Base-by-base conservation (phyloP, 1,140 invertebrate genomes). In the Drosophila littoralis region DNA sequence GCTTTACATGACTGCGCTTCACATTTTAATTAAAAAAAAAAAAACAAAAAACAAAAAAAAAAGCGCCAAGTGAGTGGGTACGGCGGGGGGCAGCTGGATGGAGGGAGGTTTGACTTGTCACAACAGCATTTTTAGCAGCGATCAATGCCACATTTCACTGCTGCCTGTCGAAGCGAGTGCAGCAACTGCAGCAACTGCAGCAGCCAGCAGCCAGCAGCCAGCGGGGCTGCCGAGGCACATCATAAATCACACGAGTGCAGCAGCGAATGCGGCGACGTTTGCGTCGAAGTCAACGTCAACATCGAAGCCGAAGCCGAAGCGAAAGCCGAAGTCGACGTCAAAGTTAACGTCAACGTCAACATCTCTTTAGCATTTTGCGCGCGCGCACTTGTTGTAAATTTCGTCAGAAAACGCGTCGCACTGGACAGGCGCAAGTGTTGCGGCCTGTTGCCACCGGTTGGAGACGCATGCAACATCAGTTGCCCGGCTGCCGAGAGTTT, bases 301-400 rank as follows among this genome's bases (percentile, higher is more conserved):
- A 33, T 13, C 32, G 50, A 40, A 40, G 57, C 68, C 36, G 43
- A 43, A 51, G 78, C 63, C 57, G 57, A 73, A 1, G 40, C n/a
- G 32, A 40, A 40, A 40, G 57, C 68, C 36, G 43, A 45, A 58
- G 78, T 67, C 57, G 51, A 73, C 63, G 69, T 68, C 58, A 74
- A 42, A 63, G 78, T 73, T 46, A 68, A 55, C 73, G 79, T 66
- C 74, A 50, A 66, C 68, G 79, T 74, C 73, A 48, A 60, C 69
- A 77, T 68, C 81, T 88, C 74, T 81, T 89, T 88, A 80, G 84
- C 83, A 84, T 88, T 89, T 76, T 72, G 45, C 42, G 46, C 40
- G 75, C 65, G 68, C 63, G 82, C 83, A 88, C 83, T 88, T 88
- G 83, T 83, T 86, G 83, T 88, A 88, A 88, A 88, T 88, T 88